Evolutionary conservation across 2,797 vertebrate genomes (phyloP).

Genomic region (Carduelis carduelis): DNA sequence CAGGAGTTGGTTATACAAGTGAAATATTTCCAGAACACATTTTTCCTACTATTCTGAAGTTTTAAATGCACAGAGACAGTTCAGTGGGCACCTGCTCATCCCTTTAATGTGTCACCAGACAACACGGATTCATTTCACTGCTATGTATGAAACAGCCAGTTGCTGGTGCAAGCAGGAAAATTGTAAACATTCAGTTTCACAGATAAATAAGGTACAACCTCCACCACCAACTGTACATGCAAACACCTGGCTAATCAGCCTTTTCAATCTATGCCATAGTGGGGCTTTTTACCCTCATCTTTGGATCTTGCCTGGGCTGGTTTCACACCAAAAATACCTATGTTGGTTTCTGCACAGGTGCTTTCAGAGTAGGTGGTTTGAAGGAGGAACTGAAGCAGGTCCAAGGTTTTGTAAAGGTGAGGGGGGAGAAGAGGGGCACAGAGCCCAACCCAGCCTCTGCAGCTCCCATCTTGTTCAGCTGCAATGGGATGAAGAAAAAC

Average conservation of each 20-base stretch:
- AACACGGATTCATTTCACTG: neutral
- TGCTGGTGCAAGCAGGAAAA: neutral
- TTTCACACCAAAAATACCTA: neutral
- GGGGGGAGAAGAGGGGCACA: rapidly evolving
- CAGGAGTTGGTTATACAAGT: neutral
- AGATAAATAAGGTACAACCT: neutral
- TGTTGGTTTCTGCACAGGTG: neutral
- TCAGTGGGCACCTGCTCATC: neutral
- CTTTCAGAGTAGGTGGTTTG: neutral
- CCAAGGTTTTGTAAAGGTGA: neutral
- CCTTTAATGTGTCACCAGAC: neutral
- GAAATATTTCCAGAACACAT: neutral
- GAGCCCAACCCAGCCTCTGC: neutral
- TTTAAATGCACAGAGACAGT: neutral
- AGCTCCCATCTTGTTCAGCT: neutral
- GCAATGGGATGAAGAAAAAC: neutral
- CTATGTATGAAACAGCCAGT: neutral
- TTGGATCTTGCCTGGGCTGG: neutral
- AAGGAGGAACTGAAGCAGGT: neutral
- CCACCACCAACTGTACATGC: neutral
- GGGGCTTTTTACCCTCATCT: neutral
- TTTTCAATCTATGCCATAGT: neutral
- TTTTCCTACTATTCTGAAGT: neutral
- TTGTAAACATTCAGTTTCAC: rapidly evolving
- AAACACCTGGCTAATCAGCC: neutral